A percentile compares a stretch with the other conserved stretches of the same genome.
phyloP scores from a whole-genome alignment of 2,113 vertebrate genomes.

The Hipposideros armiger region DNA sequence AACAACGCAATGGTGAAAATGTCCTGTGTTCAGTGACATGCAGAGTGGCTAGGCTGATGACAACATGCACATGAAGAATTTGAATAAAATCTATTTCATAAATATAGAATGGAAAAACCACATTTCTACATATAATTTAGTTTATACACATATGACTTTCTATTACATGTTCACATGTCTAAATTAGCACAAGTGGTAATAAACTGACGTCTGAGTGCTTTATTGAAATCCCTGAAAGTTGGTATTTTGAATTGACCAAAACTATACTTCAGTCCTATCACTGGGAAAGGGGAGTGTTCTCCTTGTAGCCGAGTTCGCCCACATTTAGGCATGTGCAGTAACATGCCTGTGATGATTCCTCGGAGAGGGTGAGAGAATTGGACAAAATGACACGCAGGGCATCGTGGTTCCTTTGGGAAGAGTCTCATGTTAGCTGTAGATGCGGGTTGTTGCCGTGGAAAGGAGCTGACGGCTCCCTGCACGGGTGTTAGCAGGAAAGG shows the following conservation, averaged over 20 bases:
- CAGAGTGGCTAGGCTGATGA: not conserved
- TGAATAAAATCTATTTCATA: not conserved
- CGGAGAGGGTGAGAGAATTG: rapidly evolving
- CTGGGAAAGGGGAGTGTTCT: not conserved
- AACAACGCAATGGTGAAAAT: not conserved
- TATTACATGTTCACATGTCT: rapidly evolving
- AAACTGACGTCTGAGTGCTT: not conserved
- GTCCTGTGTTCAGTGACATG: not conserved
- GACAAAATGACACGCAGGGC: not conserved
- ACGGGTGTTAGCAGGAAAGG: not conserved
- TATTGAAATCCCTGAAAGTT: not conserved
- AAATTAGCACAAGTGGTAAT: rapidly evolving
- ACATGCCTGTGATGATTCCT: not conserved
- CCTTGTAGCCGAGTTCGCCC: not conserved
- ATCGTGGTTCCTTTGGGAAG: not conserved
- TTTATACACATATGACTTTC: rapidly evolving
- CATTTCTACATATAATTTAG: not conserved
- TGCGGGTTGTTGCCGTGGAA: not conserved
- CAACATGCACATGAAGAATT: not conserved
- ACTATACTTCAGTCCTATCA: not conserved
- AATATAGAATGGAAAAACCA: not conserved
- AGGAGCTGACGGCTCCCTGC: not conserved
- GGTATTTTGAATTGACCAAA: not conserved
- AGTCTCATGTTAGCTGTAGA: not conserved
- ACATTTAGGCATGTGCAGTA: not conserved